Evolutionary conservation across 2,888 invertebrate genomes (phyloP).

Genomic region (Conchocele bisecta): DNA sequence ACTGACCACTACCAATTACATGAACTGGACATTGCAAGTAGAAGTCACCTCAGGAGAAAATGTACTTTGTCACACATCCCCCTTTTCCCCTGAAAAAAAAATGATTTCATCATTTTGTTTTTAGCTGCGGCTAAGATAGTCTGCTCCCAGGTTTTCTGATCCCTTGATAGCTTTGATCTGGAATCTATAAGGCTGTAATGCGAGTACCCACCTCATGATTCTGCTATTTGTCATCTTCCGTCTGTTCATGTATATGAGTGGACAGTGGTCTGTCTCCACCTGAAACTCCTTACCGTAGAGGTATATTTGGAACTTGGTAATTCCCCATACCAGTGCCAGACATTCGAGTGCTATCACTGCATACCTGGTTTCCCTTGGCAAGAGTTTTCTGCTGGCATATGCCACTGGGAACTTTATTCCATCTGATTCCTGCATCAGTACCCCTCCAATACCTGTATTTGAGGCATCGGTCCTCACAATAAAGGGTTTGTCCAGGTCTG

Average conservation of each 20-base stretch:
- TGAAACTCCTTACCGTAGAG: slow-evolving; percentile 51
- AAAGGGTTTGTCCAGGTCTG: slow-evolving; percentile 37
- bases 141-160: slow-evolving; percentile 28
- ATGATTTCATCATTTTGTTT: no score
- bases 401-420: slow-evolving; percentile 42
- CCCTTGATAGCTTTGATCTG: slow-evolving; percentile 38
- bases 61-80: no score
- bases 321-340: slow-evolving; percentile 52
- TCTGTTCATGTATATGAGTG: slow-evolving; percentile 44
- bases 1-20: no score
- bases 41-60: no score
- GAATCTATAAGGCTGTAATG: slow-evolving; percentile 38
- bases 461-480: slow-evolving; percentile 55
- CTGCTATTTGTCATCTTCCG: slow-evolving; percentile 42
- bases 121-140: no score
- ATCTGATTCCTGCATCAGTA: slow-evolving; percentile 54
- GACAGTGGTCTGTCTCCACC: slow-evolving; percentile 57
- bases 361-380: slow-evolving; percentile 39
- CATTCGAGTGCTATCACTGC: slow-evolving; percentile 58
- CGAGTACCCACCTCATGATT: slow-evolving; percentile 57
- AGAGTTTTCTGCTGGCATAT: slow-evolving; percentile 57
- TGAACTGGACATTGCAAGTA: no score
- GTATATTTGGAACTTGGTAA: slow-evolving; percentile 49
- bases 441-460: slow-evolving; percentile 43
- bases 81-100: no score